Percentiles rank a stretch among this genome's conserved stretches.
These are phyloP conservation scores for Lottia gigantea DNA, from an alignment of 2,888 invertebrate species.

Conservation along the genomic window DNA sequence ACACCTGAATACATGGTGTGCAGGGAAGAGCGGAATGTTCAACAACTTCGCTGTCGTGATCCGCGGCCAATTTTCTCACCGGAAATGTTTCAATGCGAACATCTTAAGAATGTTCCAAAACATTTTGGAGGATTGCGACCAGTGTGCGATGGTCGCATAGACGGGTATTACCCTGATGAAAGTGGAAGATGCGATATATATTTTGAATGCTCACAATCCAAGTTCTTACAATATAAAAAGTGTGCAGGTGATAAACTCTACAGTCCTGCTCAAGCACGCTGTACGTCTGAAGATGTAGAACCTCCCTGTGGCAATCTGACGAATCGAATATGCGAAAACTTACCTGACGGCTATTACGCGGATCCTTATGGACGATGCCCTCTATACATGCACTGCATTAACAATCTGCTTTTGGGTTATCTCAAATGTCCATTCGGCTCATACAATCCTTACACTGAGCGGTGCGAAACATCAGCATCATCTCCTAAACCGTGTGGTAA, in stretches of 20 bases:
- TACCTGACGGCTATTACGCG: conserved; percentile 28
- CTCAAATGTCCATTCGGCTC: conserved; percentile 39
- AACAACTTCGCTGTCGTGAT: conserved; percentile 38
- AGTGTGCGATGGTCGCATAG: conserved; percentile 38
- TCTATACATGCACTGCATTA: conserved; percentile 29
- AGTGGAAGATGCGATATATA: conserved; percentile 40
- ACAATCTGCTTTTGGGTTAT: conserved; percentile 20
- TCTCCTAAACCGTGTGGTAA: conserved; percentile 28
- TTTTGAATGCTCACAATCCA: conserved; percentile 38
- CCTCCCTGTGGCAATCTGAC: conserved; percentile 23
- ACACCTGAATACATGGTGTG: conserved; percentile 45
- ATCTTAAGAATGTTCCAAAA: conserved; percentile 27
- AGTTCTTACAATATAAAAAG: conserved; percentile 34
- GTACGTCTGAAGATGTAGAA: conserved; percentile 26
- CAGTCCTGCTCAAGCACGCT: conserved; percentile 39
- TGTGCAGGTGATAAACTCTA: conserved; percentile 38
- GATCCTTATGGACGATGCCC: conserved; percentile 31
- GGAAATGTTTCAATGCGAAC: conserved; percentile 19
- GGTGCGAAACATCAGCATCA: conserved; percentile 28
- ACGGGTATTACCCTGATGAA: conserved; percentile 45
- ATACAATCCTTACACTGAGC: conserved; percentile 36
- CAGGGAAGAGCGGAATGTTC: conserved; percentile 38
- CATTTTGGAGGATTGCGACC: conserved; percentile 32
- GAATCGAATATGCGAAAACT: conserved; percentile 19
- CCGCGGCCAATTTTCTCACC: conserved; percentile 31